Evolutionary conservation across 2,797 vertebrate species (phyloP).

Genomic region (Arrhamphus sclerolepis): DNA sequence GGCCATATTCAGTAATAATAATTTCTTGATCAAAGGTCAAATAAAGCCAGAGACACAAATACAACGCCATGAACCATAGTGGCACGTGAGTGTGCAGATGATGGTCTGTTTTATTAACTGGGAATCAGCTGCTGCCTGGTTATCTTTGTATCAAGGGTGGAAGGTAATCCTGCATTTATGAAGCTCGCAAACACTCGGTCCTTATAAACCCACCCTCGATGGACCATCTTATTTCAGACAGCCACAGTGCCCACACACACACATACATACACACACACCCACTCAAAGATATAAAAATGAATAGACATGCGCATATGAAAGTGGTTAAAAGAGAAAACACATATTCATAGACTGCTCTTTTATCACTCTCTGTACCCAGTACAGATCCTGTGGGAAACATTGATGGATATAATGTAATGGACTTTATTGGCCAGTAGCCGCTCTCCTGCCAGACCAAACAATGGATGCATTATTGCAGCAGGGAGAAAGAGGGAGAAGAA

Average conservation of each 20-base stretch:
- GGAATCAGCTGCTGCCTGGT: conserved; percentile 48
- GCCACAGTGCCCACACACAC: conserved; percentile 5
- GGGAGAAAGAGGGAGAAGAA: not conserved
- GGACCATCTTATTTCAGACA: conserved; percentile 5
- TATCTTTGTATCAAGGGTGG: conserved; percentile 41
- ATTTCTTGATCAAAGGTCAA: conserved; percentile 10
- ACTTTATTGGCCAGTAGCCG: conserved; percentile 20
- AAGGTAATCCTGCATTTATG: conserved; percentile 63
- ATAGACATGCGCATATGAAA: conserved; percentile 11
- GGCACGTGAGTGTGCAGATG: conserved; percentile 7
- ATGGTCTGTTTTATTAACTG: conserved; percentile 47
- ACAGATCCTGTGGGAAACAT: conserved; percentile 27
- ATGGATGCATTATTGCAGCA: not conserved
- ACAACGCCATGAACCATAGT: not conserved
- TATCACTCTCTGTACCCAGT: conserved; percentile 9
- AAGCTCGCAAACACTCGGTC: conserved; percentile 43
- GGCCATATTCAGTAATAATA: conserved; percentile 1
- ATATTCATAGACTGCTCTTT: not conserved
- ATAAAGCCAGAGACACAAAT: conserved; percentile 7
- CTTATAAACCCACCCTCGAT: conserved; percentile 29
- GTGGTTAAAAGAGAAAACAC: conserved; percentile 11
- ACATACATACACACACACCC: not conserved
- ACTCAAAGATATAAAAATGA: conserved; percentile 5
- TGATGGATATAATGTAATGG: conserved; percentile 31
- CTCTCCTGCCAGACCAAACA: conserved; percentile 26